Evolutionary conservation across 1,140 invertebrate species (phyloP).

Genomic region (Melitaea cinxia): DNA sequence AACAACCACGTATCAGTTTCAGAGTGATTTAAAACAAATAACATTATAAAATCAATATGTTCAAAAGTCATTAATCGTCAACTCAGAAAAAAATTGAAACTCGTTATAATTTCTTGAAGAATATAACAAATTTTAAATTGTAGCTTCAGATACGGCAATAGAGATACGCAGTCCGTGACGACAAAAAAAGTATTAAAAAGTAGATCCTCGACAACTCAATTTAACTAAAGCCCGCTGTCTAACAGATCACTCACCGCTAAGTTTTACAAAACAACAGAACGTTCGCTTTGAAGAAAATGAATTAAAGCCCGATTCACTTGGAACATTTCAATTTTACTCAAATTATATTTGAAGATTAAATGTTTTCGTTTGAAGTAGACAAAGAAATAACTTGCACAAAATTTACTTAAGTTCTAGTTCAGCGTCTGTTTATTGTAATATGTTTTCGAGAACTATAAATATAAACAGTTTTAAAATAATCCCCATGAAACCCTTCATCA

Average conservation of each 20-base stretch:
- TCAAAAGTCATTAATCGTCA: not conserved
- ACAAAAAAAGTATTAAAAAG: conserved; percentile 5
- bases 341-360: conserved; percentile 16
- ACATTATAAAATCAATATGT: not conserved
- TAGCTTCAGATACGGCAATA: not conserved
- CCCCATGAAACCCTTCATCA: no score
- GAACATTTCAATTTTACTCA: conserved; percentile 13
- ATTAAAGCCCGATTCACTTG: conserved; percentile 10
- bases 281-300: conserved; percentile 19
- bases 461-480: no score
- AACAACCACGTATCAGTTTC: not conserved
- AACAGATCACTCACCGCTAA: conserved; percentile 10
- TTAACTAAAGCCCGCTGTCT: not conserved
- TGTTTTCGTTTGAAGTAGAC: conserved; percentile 1
- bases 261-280: conserved; percentile 16
- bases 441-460: no score
- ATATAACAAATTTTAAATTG: not conserved
- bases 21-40: not conserved
- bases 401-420: not conserved
- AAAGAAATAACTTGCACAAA: not conserved
- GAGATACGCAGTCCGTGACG: not conserved
- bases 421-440: not conserved
- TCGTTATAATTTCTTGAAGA: not conserved
- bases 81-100: not conserved
- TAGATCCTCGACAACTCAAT: not conserved